These are phyloP conservation scores for Limnothrissa miodon DNA, from an alignment of 2,113 vertebrate species.

Conservation along the genomic window DNA sequence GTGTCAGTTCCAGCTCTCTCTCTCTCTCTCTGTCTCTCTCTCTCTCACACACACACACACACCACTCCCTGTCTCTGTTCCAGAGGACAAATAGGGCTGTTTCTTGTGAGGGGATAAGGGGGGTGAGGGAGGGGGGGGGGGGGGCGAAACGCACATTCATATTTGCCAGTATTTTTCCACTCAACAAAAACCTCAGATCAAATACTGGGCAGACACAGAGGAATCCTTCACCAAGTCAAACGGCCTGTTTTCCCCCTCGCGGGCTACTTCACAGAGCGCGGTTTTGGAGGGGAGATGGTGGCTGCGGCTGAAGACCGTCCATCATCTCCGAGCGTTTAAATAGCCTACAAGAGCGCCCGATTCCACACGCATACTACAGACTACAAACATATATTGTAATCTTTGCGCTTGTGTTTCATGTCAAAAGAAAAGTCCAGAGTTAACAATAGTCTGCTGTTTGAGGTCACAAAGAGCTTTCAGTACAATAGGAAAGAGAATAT, in stretches of 20 bases:
- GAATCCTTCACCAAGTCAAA: constrained; percentile 4
- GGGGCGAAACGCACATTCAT: neutral
- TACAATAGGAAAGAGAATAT: no score
- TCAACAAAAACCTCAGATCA: constrained; percentile 5
- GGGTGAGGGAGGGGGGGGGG: neutral
- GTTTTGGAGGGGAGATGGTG: neutral
- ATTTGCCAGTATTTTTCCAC: neutral
- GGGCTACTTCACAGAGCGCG: neutral
- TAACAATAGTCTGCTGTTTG: no score
- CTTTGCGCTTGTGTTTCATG: neutral
- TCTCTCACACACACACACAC: neutral
- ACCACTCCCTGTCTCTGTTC: neutral
- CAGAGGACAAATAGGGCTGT: neutral
- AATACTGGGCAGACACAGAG: neutral
- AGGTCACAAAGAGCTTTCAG: no score
- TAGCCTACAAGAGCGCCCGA: neutral
- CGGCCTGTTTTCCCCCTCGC: neutral
- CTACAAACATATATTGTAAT: neutral
- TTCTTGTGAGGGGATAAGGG: no score
- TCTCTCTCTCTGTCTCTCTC: neutral
- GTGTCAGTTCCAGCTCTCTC: neutral
- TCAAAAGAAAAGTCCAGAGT: neutral
- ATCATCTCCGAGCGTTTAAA: neutral
- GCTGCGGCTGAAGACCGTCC: neutral
- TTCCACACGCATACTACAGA: neutral